These are phyloP conservation scores for Paratrypauchen microcephalus DNA, from an alignment of 2,797 vertebrate genomes.

Conservation along the genomic window DNA sequence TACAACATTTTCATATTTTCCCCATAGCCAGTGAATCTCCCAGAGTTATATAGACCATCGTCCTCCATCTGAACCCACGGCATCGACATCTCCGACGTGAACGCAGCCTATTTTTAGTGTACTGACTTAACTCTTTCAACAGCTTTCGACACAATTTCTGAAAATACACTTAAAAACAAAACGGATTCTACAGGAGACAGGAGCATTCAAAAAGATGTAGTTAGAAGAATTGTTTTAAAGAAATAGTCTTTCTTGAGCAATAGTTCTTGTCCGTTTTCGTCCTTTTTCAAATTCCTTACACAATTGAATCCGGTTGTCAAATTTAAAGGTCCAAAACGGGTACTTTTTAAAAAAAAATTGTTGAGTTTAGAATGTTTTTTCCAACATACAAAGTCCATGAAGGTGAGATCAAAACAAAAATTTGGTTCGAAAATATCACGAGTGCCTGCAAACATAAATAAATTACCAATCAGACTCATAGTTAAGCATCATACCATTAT, in stretches of 20 bases:
- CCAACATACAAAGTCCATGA: background rate
- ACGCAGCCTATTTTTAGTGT: constrained; percentile 15
- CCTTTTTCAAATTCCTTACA: background rate
- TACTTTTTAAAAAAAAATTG: background rate
- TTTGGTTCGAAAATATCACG: background rate
- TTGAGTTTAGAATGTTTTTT: background rate
- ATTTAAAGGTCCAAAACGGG: background rate
- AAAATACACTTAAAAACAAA: constrained; percentile 32
- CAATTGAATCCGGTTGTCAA: background rate
- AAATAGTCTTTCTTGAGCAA: background rate
- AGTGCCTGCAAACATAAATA: background rate
- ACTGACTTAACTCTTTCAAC: constrained; percentile 24
- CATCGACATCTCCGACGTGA: too few species aligned
- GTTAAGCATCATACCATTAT: too few species aligned
- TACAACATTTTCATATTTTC: too few species aligned
- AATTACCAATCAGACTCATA: background rate
- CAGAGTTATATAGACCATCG: too few species aligned
- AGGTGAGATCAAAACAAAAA: background rate
- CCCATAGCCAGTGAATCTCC: too few species aligned
- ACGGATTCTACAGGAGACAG: background rate
- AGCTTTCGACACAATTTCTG: constrained; percentile 14
- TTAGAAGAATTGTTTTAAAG: background rate
- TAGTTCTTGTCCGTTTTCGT: background rate
- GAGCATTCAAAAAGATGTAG: too few species aligned
- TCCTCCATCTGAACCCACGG: too few species aligned